A percentile compares a stretch with the other conserved stretches of the same genome.
These are phyloP conservation scores for Gallinago jamesoni DNA, from an alignment of 2,113 vertebrate species.

Conservation along the genomic window DNA sequence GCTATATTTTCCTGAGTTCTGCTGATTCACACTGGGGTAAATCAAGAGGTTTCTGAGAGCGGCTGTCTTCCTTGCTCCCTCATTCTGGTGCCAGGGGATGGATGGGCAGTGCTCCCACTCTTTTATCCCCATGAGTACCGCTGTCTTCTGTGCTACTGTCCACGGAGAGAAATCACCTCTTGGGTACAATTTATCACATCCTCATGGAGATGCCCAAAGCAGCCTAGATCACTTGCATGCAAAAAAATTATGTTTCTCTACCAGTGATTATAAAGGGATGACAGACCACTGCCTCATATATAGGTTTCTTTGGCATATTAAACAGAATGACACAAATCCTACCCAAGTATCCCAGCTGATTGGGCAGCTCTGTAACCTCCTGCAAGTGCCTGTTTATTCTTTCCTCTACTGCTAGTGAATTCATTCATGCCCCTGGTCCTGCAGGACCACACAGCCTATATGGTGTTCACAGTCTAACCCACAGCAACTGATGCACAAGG, in stretches of 20 bases:
- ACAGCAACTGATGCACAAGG: neutral
- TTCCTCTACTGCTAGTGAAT: neutral
- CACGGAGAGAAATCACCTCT: neutral
- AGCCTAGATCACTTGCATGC: neutral
- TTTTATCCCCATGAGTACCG: neutral
- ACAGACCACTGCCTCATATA: neutral
- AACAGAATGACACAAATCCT: neutral
- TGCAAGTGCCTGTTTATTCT: neutral
- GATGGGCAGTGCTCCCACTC: neutral
- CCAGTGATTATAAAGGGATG: neutral
- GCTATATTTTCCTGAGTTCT: neutral
- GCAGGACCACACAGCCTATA: neutral
- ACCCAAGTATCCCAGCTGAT: neutral
- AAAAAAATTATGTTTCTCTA: neutral
- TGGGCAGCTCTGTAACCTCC: neutral
- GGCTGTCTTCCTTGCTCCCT: fast-evolving
- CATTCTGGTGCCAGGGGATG: fast-evolving
- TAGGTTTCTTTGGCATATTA: neutral
- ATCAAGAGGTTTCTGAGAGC: neutral
- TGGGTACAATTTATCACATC: neutral
- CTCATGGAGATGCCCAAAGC: neutral
- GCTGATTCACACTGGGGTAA: neutral
- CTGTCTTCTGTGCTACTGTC: neutral
- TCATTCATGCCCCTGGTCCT: neutral
- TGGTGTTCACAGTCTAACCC: neutral